Evolutionary conservation across 2,888 invertebrate species (phyloP).

Genomic region (Pristionchus arcanus): DNA sequence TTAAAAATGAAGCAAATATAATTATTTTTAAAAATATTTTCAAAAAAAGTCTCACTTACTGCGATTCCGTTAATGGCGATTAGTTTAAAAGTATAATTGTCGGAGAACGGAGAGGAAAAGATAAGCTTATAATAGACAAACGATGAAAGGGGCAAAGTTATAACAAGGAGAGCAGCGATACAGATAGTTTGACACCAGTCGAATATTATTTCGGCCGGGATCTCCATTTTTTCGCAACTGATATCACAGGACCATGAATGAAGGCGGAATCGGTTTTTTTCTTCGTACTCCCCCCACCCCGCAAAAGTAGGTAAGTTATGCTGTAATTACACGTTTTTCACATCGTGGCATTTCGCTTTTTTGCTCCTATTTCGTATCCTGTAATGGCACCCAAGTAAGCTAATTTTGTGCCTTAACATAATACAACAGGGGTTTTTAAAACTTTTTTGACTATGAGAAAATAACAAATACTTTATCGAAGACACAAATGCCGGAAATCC

Average conservation of each 20-base stretch:
- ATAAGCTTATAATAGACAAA: neutral
- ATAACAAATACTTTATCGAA: too few relatives aligned
- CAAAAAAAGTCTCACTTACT: neutral
- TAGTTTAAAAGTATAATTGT: slow-evolving; percentile 1
- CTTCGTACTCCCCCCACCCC: neutral
- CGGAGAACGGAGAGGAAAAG: neutral
- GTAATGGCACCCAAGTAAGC: too few relatives aligned
- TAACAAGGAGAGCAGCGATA: neutral
- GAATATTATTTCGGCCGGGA: neutral
- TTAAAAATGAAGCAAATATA: neutral
- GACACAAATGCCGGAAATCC: too few relatives aligned
- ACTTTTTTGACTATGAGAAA: too few relatives aligned
- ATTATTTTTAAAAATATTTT: neutral
- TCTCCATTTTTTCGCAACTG: neutral
- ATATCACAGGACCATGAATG: neutral
- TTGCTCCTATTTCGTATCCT: neutral
- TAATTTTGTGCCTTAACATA: too few relatives aligned
- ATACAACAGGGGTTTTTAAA: too few relatives aligned
- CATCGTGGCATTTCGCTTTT: neutral
- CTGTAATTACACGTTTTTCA: neutral
- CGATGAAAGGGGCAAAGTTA: neutral
- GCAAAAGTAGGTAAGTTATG: neutral
- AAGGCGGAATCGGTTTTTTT: neutral
- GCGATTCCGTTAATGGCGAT: neutral
- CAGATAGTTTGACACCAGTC: neutral